Conservation (phyloP, 1,140 invertebrate species). For the Pomacea maculata region DNA sequence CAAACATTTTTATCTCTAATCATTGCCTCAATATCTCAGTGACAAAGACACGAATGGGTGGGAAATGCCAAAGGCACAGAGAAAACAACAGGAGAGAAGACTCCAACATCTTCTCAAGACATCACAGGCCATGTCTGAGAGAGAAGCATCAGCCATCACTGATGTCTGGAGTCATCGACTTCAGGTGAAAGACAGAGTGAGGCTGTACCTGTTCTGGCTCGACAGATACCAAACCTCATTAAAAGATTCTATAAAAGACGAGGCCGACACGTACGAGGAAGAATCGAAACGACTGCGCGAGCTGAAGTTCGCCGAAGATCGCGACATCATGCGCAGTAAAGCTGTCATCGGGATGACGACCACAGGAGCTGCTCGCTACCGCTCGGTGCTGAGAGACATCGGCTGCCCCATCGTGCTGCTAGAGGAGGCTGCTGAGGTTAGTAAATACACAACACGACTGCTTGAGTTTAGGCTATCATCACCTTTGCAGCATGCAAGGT, state of each 20-base stretch:
- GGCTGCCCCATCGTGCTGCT: constrained; percentile 49
- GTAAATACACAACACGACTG: too few species aligned
- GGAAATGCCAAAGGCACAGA: neutral
- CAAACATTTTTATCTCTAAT: too few species aligned
- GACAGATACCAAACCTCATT: constrained; percentile 14
- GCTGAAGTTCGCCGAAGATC: constrained; percentile 15
- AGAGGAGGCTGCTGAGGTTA: constrained; percentile 58
- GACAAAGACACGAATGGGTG: neutral
- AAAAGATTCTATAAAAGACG: neutral
- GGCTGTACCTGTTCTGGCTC: constrained; percentile 59
- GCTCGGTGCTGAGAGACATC: constrained; percentile 36
- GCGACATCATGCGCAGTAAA: constrained; percentile 20
- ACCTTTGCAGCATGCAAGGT: too few species aligned
- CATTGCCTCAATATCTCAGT: too few species aligned
- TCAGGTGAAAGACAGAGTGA: constrained; percentile 52
- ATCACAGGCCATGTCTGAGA: constrained; percentile 24
- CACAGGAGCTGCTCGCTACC: constrained; percentile 50
- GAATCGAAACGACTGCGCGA: constrained; percentile 2
- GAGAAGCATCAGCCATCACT: constrained; percentile 15
- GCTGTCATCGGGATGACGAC: constrained; percentile 54
- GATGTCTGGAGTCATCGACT: constrained; percentile 25
- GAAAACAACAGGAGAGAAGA: neutral
- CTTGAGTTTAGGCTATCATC: too few species aligned
- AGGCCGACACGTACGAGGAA: neutral
- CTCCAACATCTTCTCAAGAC: constrained; percentile 26